Percentiles rank a stretch among this genome's conserved stretches.
These are phyloP conservation scores for Myoxocephalus aenaeus DNA, from an alignment of 2,797 vertebrate species.

Conservation along the genomic window DNA sequence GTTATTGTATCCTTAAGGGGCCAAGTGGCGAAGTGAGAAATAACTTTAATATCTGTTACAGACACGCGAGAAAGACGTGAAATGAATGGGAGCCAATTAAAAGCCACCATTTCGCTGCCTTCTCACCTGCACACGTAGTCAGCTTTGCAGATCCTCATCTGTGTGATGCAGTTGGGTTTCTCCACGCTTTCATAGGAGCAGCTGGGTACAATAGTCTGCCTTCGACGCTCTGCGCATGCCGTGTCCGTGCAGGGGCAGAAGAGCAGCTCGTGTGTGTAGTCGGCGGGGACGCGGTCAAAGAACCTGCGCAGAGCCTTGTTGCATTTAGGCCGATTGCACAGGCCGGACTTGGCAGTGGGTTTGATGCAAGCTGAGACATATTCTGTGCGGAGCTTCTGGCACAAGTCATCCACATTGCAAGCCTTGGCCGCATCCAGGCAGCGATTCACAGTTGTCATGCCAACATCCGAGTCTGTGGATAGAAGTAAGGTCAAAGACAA, in stretches of 20 bases:
- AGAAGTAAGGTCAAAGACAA: conserved; percentile 39
- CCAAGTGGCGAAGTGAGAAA: conserved; percentile 23
- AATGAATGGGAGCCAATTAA: conserved; percentile 37
- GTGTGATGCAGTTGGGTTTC: conserved; percentile 89
- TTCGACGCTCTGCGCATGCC: conserved; percentile 91
- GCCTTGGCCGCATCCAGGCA: conserved; percentile 97
- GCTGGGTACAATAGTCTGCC: conserved; percentile 95
- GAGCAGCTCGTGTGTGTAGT: conserved; percentile 95
- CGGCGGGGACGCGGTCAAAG: conserved; percentile 92
- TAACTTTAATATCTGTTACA: conserved; percentile 40
- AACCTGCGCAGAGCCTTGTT: conserved; percentile 95
- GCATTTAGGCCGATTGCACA: conserved; percentile 92
- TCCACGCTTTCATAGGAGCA: conserved; percentile 92
- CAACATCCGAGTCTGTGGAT: conserved; percentile 87
- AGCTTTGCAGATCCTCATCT: conserved; percentile 88
- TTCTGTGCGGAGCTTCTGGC: conserved; percentile 92
- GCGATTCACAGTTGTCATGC: conserved; percentile 89
- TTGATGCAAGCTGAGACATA: conserved; percentile 95
- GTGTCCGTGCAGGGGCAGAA: conserved; percentile 95
- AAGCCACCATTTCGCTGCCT: conserved; percentile 1
- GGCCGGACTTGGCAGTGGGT: conserved; percentile 82
- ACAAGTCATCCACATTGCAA: conserved; percentile 93
- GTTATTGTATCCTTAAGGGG: conserved; percentile 29
- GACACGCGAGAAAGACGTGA: background rate
- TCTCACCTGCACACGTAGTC: conserved; percentile 94